Conservation (phyloP, 2,888 invertebrate species). For the Stegophylla sp. region DNA sequence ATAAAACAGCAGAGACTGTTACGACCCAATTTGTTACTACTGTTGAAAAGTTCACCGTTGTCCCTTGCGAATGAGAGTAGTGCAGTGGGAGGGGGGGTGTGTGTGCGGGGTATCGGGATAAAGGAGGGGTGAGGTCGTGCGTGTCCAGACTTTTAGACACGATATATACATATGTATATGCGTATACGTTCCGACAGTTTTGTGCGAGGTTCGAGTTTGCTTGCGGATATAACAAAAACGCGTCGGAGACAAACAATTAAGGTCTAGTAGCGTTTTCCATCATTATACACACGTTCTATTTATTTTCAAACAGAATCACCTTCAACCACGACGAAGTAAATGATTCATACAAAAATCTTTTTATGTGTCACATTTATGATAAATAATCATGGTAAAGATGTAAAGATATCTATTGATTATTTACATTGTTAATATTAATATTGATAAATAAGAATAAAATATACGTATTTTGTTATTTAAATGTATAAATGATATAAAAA, state of each 20-base stretch:
- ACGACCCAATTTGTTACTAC: slow-evolving; percentile 44
- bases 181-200: slow-evolving; percentile 46
- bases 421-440: too few species aligned
- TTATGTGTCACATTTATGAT: too few species aligned
- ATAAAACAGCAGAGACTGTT: slow-evolving; percentile 50
- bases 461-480: too few species aligned
- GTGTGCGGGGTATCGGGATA: not conserved
- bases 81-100: not conserved
- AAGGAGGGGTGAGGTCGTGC: slow-evolving; percentile 34
- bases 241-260: slow-evolving; percentile 32
- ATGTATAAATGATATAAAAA: too few species aligned
- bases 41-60: slow-evolving; percentile 51
- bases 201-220: slow-evolving; percentile 35
- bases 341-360: not conserved
- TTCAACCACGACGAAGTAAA: not conserved
- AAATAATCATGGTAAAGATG: too few species aligned
- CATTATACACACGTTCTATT: not conserved
- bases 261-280: not conserved
- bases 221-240: slow-evolving; percentile 40
- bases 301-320: slow-evolving; percentile 4
- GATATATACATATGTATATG: too few species aligned
- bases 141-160: slow-evolving; percentile 56
- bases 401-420: too few species aligned
- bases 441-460: too few species aligned
- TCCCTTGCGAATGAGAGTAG: slow-evolving; percentile 16